Conservation (phyloP, 2,888 invertebrate species). For the Cotesia congregata region DNA sequence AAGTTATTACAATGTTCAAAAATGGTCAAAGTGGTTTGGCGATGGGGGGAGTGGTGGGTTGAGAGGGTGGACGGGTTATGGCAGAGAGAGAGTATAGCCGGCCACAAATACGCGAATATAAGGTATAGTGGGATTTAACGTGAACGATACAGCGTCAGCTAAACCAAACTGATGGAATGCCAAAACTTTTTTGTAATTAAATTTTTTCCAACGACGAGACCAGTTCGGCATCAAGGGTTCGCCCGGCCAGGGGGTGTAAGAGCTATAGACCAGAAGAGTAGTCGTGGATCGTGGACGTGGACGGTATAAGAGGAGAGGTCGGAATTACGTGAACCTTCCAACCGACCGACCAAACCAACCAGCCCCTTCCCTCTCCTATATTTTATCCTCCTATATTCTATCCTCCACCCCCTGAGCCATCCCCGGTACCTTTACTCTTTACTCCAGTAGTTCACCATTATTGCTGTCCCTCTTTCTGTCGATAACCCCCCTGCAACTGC, state of each 20-base stretch:
- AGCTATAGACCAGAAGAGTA: conserved; percentile 41
- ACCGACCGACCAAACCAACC: conserved; percentile 7
- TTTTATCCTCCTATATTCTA: not conserved
- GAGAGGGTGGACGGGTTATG: conserved; percentile 35
- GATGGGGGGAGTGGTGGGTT: conserved; percentile 24
- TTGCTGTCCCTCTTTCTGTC: not conserved
- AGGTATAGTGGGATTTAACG: conserved; percentile 60
- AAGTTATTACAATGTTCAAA: conserved; percentile 35
- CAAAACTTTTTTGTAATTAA: conserved; percentile 71
- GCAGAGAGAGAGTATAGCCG: conserved; percentile 43
- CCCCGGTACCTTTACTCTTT: not conserved
- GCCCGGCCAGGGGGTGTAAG: conserved; percentile 37
- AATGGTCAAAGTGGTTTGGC: conserved; percentile 3
- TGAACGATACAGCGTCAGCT: conserved; percentile 61
- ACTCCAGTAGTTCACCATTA: conserved; percentile 10
- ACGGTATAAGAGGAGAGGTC: not conserved
- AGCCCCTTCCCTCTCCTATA: not conserved
- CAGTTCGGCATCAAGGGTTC: conserved; percentile 17
- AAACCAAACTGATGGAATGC: conserved; percentile 70
- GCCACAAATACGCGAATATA: conserved; percentile 63
- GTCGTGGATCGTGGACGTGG: not conserved
- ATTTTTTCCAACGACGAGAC: conserved; percentile 61
- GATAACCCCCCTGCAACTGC: conserved; percentile 41
- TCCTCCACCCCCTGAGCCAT: not conserved
- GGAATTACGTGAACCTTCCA: conserved; percentile 31